phyloP scores from a whole-genome alignment of 2,888 invertebrate species.

The Electrophaes corylata region DNA sequence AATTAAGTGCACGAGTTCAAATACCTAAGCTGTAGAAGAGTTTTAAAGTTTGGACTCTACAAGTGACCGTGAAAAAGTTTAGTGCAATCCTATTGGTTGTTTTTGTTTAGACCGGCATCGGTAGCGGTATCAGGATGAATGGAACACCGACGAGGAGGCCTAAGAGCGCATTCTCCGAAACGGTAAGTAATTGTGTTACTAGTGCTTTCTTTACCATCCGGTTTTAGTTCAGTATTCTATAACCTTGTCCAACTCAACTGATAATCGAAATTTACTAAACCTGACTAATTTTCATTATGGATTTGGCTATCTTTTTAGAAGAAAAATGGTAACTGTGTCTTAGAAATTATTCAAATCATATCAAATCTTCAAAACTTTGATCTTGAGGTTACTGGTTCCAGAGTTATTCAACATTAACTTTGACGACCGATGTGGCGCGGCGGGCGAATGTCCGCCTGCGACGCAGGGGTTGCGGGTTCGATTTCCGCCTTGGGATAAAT shows the following conservation, averaged over 20 bases:
- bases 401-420: too few species aligned
- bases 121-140: conserved; percentile 76
- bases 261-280: not conserved
- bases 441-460: too few species aligned
- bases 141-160: conserved; percentile 78
- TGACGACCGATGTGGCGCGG: too few species aligned
- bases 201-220: not conserved
- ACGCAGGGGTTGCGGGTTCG: too few species aligned
- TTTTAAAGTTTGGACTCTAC: conserved; percentile 52
- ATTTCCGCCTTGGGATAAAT: too few species aligned
- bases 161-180: conserved; percentile 78
- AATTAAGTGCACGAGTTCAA: conserved; percentile 58
- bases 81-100: conserved; percentile 65
- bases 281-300: not conserved
- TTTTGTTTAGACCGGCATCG: conserved; percentile 65
- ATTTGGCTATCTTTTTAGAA: not conserved
- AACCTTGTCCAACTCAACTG: not conserved
- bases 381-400: too few species aligned
- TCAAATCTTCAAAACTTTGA: too few species aligned
- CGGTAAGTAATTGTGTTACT: conserved; percentile 45
- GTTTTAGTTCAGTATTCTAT: not conserved
- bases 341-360: too few species aligned
- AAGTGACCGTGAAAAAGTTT: conserved; percentile 79
- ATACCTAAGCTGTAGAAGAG: conserved; percentile 28
- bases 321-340: too few species aligned